Percentiles rank a stretch among this genome's conserved stretches.
Conservation (phyloP, 2,888 invertebrate genomes). For the Petrolisthes cinctipes region DNA sequence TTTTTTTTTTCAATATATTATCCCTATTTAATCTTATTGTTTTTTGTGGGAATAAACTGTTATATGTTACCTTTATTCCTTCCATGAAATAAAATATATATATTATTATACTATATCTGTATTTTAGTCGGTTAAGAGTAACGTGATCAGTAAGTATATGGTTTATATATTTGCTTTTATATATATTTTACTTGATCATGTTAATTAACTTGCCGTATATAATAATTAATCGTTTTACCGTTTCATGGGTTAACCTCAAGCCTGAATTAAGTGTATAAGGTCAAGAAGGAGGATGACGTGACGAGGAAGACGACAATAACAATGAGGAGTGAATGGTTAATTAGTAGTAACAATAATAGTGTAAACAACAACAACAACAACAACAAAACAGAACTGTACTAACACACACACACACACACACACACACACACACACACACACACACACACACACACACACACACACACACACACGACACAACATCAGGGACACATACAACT, state of each 20-base stretch:
- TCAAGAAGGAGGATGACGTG: neutral
- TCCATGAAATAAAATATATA: neutral
- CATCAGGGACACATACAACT: too few relatives aligned
- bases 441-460: neutral
- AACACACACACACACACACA: neutral
- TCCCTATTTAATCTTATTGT: too few relatives aligned
- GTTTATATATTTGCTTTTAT: too few relatives aligned
- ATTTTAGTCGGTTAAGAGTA: too few relatives aligned
- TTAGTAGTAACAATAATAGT: neutral
- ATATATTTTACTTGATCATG: too few relatives aligned
- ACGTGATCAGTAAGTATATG: too few relatives aligned
- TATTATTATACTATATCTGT: too few relatives aligned
- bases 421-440: slow-evolving; percentile 1
- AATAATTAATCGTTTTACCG: too few relatives aligned
- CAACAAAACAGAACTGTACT: neutral
- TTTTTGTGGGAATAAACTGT: too few relatives aligned
- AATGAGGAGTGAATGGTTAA: too few relatives aligned
- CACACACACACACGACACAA: neutral
- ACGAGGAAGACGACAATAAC: neutral
- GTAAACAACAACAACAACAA: neutral
- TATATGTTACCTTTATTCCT: neutral
- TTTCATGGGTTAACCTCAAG: neutral
- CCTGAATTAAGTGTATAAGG: neutral
- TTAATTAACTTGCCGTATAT: too few relatives aligned
- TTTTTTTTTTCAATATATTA: neutral